Evolutionary conservation across 1,140 invertebrate species (phyloP).

Genomic region (Ylistrum balloti): DNA sequence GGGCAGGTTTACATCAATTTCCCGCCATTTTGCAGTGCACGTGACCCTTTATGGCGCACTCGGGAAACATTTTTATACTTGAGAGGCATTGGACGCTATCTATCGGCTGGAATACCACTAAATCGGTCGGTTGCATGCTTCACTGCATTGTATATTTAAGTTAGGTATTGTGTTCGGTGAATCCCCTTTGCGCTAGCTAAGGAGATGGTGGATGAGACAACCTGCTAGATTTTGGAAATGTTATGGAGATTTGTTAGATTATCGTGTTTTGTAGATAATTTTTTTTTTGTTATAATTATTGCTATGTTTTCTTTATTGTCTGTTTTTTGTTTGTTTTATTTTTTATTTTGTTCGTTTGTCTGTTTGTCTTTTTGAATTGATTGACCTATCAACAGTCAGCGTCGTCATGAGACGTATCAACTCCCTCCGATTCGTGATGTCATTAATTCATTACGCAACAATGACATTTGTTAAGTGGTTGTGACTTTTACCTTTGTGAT

Average conservation of each 20-base stretch:
- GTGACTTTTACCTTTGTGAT: not conserved
- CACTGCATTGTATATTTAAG: not conserved
- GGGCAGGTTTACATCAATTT: constrained; percentile 7
- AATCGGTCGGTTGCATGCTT: not conserved
- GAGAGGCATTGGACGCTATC: not conserved
- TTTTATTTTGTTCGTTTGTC: no score
- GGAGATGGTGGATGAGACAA: no score
- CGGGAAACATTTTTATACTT: not conserved
- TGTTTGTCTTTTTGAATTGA: no score
- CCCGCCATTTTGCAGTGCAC: not conserved
- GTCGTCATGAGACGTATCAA: no score
- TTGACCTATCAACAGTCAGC: no score
- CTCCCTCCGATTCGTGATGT: not conserved
- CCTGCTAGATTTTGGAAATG: no score
- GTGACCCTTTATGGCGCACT: not conserved
- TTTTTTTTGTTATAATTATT: no score
- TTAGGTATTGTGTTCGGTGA: no score
- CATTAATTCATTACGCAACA: not conserved
- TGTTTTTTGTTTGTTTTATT: no score
- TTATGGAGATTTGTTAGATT: not conserved
- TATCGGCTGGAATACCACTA: not conserved
- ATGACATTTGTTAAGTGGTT: not conserved
- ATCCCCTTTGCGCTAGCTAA: no score
- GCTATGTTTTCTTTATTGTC: no score
- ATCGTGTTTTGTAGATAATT: no score